A percentile compares a stretch with the other conserved stretches of the same genome.
Conservation (phyloP, 2,797 vertebrate genomes). For the Delichon dasypus region DNA sequence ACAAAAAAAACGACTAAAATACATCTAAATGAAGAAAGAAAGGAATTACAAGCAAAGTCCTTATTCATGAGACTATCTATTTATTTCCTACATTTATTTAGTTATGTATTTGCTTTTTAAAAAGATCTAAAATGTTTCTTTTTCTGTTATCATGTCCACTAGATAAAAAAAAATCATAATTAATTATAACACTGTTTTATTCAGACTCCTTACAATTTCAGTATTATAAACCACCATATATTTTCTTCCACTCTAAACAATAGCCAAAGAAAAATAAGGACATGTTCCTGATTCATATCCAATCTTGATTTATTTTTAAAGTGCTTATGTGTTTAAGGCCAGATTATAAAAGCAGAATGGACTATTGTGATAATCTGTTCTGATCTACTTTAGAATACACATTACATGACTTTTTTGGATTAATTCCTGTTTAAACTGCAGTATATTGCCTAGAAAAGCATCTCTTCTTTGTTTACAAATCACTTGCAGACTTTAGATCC, state of each 20-base stretch:
- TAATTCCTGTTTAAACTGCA: slow-evolving; percentile 40
- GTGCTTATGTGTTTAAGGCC: slow-evolving; percentile 28
- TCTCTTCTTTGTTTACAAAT: slow-evolving; percentile 42
- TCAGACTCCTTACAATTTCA: neutral
- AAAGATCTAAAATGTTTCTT: neutral
- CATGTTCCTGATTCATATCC: neutral
- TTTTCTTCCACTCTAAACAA: neutral
- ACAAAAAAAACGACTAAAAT: neutral
- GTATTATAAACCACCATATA: neutral
- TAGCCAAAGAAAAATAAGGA: neutral
- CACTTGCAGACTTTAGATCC: slow-evolving; percentile 3
- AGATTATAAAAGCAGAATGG: slow-evolving; percentile 36
- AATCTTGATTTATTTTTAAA: slow-evolving; percentile 45
- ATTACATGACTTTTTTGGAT: slow-evolving; percentile 50
- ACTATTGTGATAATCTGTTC: slow-evolving; percentile 51
- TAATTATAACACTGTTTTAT: neutral
- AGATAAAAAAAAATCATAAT: neutral
- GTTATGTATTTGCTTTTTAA: neutral
- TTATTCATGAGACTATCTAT: neutral
- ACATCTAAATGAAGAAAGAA: neutral
- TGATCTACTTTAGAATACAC: slow-evolving; percentile 56
- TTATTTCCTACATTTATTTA: neutral
- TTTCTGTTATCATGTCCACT: neutral
- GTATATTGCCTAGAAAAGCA: slow-evolving; percentile 37
- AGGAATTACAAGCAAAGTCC: neutral